Evolutionary conservation across 2,113 vertebrate species (phyloP), one percentile per base, ranked within the genome.

Genomic region (Carassius carassius): DNA sequence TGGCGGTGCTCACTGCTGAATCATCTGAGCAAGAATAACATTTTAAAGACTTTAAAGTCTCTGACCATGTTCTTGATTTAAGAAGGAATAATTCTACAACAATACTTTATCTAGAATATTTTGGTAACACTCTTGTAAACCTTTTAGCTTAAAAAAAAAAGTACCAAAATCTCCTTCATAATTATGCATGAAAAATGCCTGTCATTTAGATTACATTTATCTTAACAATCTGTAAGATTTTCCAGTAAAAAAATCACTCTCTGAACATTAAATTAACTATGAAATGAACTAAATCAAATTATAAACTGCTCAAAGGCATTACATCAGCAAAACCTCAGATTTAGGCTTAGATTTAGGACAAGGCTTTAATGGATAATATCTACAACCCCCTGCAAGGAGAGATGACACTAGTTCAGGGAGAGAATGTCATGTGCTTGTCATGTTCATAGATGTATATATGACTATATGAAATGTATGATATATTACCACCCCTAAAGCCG

Each of bases 41-140:
- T n/a, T n/a, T n/a, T n/a, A n/a, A n/a, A n/a, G n/a, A n/a, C n/a
- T n/a, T n/a, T n/a, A n/a, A n/a, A n/a, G n/a, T n/a, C n/a, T n/a
- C n/a, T n/a, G n/a, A n/a, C n/a, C n/a, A n/a, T n/a, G n/a, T n/a
- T n/a, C n/a, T n/a, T n/a, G n/a, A n/a, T n/a, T n/a, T n/a, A n/a
- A n/a, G n/a, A n/a, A n/a, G n/a, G n/a, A n/a, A n/a, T n/a, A n/a
- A n/a, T n/a, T n/a, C n/a, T n/a, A n/a, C n/a, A n/a, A n/a, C n/a
- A n/a, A n/a, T n/a, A n/a, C n/a, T n/a, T n/a, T n/a, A n/a, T n/a
- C n/a, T n/a, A n/a, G n/a, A n/a, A n/a, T n/a, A n/a, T n/a, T n/a
- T 44, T 74, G 72, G 41, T 23, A 74, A 44, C 35, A 72, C 35
- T 72, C 37, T 44, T 72, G 8, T 72, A 44, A 72, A 72, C 69